A percentile compares a stretch with the other conserved stretches of the same genome.
Conservation (phyloP, 2,888 invertebrate genomes). For the Cetonia aurata region DNA sequence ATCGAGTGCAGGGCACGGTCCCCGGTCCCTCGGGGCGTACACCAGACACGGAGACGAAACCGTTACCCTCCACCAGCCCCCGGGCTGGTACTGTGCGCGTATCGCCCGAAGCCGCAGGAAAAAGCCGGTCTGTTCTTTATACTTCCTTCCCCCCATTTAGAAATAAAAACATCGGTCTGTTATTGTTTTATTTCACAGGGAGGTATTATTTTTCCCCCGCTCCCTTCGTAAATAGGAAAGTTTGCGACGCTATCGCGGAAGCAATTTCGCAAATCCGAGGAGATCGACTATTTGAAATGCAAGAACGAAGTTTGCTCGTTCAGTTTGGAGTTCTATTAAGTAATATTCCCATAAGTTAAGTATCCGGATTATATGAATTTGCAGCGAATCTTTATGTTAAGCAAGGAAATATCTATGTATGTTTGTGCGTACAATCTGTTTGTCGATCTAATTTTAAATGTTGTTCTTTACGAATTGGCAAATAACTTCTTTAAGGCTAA, state of each 20-base stretch:
- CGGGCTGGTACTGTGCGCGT: slow-evolving; percentile 43
- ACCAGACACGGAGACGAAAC: slow-evolving; percentile 55
- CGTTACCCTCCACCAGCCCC: slow-evolving; percentile 51
- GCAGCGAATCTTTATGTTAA: too few relatives aligned
- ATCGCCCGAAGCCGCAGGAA: neutral
- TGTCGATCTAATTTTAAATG: too few relatives aligned
- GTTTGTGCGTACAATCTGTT: too few relatives aligned
- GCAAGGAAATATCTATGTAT: too few relatives aligned
- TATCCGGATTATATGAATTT: too few relatives aligned
- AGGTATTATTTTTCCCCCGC: slow-evolving; percentile 56
- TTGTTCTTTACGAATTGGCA: too few relatives aligned
- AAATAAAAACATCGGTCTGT: slow-evolving; percentile 53
- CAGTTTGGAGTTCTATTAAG: too few relatives aligned
- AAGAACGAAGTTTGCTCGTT: too few relatives aligned
- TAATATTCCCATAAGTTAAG: too few relatives aligned
- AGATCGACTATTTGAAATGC: neutral
- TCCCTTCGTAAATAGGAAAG: slow-evolving; percentile 49
- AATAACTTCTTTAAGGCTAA: too few relatives aligned
- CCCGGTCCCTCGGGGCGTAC: slow-evolving; percentile 50
- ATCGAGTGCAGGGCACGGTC: slow-evolving; percentile 59
- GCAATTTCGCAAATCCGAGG: slow-evolving; percentile 19
- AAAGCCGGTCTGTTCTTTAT: slow-evolving; percentile 37
- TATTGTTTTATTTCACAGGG: slow-evolving; percentile 47
- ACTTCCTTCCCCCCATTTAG: slow-evolving; percentile 44
- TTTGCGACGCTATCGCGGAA: slow-evolving; percentile 21